A percentile compares a stretch with the other conserved stretches of the same genome.
Conservation (phyloP, 2,888 invertebrate species). For the Seira musarum region DNA sequence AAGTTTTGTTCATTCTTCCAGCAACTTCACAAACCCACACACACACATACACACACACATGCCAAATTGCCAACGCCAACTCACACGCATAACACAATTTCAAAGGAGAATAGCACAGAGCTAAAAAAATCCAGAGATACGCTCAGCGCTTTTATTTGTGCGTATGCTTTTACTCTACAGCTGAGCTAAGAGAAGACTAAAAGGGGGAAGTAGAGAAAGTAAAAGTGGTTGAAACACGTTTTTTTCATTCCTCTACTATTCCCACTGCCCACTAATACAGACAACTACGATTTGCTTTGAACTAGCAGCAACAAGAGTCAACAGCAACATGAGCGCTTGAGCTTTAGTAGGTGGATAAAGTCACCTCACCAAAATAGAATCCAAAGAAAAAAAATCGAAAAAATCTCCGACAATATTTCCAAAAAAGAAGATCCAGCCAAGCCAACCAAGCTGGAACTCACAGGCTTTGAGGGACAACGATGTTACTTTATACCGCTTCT, state of each 20-base stretch:
- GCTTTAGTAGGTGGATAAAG: neutral
- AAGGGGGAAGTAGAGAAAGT: slow-evolving; percentile 5
- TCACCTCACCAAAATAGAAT: neutral
- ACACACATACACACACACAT: slow-evolving; percentile 27
- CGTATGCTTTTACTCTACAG: slow-evolving; percentile 14
- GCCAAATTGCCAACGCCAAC: slow-evolving; percentile 5
- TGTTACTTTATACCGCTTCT: slow-evolving; percentile 43
- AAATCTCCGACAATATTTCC: neutral
- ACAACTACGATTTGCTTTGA: slow-evolving; percentile 8
- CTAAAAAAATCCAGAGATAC: neutral
- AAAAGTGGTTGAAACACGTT: slow-evolving; percentile 25
- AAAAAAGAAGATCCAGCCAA: slow-evolving; percentile 39
- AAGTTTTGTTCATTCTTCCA: neutral
- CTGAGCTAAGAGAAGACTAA: slow-evolving; percentile 21
- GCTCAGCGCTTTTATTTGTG: neutral
- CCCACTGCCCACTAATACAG: neutral
- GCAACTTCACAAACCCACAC: too few relatives aligned
- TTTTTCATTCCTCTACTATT: neutral
- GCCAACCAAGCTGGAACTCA: slow-evolving; percentile 52
- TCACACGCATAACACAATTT: neutral
- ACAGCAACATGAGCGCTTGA: neutral
- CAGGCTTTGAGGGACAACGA: slow-evolving; percentile 33
- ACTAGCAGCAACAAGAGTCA: slow-evolving; percentile 17
- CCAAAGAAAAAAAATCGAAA: slow-evolving; percentile 1
- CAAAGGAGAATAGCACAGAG: neutral